These are phyloP conservation scores for Temnothorax curvispinosus DNA, from an alignment of 1,140 invertebrate species.

Conservation along the genomic window DNA sequence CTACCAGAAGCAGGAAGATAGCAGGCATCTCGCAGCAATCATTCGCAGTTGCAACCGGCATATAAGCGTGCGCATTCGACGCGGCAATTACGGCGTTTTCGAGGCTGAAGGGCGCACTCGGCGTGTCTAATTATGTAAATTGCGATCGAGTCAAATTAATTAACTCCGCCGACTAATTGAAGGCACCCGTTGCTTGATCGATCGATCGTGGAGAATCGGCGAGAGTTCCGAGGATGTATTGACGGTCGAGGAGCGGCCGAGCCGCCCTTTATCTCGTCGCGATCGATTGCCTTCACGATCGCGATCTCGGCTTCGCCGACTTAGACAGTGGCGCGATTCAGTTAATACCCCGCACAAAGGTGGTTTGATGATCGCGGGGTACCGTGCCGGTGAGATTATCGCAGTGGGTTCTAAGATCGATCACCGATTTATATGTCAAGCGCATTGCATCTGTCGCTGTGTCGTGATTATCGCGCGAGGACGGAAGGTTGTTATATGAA, in stretches of 20 bases:
- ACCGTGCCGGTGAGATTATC: background rate
- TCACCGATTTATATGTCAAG: background rate
- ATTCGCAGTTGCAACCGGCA: slow-evolving; percentile 22
- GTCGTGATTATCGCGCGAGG: background rate
- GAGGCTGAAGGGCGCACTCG: slow-evolving; percentile 19
- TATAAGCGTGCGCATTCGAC: slow-evolving; percentile 46
- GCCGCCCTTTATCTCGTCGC: slow-evolving; percentile 21
- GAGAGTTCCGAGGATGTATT: slow-evolving; percentile 18
- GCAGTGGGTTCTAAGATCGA: background rate
- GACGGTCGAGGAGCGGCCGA: background rate
- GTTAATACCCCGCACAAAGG: background rate
- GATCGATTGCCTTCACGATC: slow-evolving; percentile 4
- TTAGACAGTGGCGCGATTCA: background rate
- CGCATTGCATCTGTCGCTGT: background rate
- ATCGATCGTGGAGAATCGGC: slow-evolving; percentile 57
- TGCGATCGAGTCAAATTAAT: slow-evolving; percentile 69
- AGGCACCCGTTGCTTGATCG: slow-evolving; percentile 64
- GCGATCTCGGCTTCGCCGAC: background rate
- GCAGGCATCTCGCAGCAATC: slow-evolving; percentile 25
- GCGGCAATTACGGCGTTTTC: slow-evolving; percentile 44
- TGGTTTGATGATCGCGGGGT: background rate
- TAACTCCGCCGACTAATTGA: slow-evolving; percentile 67
- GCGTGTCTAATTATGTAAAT: slow-evolving; percentile 70
- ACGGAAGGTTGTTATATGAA: background rate
- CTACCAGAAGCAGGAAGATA: slow-evolving; percentile 29